A percentile compares a stretch with the other conserved stretches of the same genome.
Conservation (phyloP, 2,113 vertebrate species). For the Cichladusa arquata region DNA sequence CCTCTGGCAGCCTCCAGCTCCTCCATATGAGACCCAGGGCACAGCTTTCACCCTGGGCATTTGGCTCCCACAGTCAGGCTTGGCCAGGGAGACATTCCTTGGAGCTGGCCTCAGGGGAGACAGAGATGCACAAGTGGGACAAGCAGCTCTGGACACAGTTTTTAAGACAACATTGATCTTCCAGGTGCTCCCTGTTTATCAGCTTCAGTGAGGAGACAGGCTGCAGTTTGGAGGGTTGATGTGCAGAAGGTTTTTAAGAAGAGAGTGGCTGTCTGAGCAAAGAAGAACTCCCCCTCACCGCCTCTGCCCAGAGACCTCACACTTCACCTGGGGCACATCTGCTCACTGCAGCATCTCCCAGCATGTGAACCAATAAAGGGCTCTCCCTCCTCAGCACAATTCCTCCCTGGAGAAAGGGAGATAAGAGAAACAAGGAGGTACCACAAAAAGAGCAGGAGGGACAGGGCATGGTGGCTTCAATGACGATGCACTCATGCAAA, state of each 20-base stretch:
- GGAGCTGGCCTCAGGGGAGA: neutral
- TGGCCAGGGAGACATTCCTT: neutral
- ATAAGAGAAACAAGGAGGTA: neutral
- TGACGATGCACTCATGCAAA: neutral
- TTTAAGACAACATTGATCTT: neutral
- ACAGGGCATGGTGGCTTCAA: neutral
- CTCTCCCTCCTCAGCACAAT: neutral
- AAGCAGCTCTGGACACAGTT: rapidly evolving
- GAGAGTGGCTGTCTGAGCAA: neutral
- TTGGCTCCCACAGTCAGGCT: neutral
- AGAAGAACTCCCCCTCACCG: neutral
- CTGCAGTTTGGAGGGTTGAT: neutral
- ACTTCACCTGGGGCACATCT: neutral
- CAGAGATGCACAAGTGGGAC: rapidly evolving
- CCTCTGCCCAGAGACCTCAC: rapidly evolving
- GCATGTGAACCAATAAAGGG: neutral
- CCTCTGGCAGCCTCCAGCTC: neutral
- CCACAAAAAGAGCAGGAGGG: neutral
- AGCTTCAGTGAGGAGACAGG: neutral
- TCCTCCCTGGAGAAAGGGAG: neutral
- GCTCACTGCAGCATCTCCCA: neutral
- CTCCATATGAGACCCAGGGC: rapidly evolving
- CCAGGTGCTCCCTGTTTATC: neutral
- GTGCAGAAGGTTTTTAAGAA: neutral
- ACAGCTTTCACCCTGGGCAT: rapidly evolving